These are phyloP conservation scores for Pharmacophagus antenor DNA, from an alignment of 2,888 invertebrate species.

Conservation along the genomic window DNA sequence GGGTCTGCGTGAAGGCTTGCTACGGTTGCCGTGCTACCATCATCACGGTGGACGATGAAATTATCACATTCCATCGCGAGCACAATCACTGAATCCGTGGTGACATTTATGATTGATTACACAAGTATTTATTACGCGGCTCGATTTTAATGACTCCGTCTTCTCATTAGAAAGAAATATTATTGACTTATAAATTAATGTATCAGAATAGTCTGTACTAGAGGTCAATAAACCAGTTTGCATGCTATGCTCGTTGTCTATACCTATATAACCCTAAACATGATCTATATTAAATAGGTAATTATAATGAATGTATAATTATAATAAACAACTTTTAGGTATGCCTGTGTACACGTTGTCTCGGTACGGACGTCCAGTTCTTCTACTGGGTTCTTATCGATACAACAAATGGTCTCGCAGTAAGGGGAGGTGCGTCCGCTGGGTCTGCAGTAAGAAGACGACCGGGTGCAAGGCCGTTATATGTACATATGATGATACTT, in stretches of 20 bases:
- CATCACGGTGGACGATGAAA: slow-evolving; percentile 39
- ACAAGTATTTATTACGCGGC: not conserved
- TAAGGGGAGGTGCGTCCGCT: slow-evolving; percentile 38
- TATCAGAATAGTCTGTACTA: too few relatives aligned
- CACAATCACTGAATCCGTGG: slow-evolving; percentile 29
- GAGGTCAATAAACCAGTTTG: too few relatives aligned
- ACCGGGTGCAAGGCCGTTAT: slow-evolving; percentile 36
- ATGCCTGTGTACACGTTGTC: slow-evolving; percentile 41
- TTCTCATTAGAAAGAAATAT: too few relatives aligned
- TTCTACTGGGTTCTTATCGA: slow-evolving; percentile 43
- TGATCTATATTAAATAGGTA: too few relatives aligned
- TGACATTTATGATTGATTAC: not conserved
- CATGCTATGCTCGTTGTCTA: too few relatives aligned
- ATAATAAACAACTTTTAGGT: slow-evolving; percentile 24
- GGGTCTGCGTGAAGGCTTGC: slow-evolving; percentile 39
- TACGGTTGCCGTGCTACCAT: slow-evolving; percentile 39
- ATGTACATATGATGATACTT: slow-evolving; percentile 33
- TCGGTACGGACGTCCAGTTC: slow-evolving; percentile 42
- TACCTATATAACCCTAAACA: too few relatives aligned
- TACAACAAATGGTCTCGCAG: slow-evolving; percentile 41
- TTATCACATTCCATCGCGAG: slow-evolving; percentile 32
- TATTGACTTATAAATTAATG: too few relatives aligned
- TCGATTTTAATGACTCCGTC: not conserved
- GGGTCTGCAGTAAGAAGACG: slow-evolving; percentile 39
- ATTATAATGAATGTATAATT: too few relatives aligned